Base-by-base conservation (phyloP, 2,888 invertebrate genomes). In the Drosophila diplacantha region DNA sequence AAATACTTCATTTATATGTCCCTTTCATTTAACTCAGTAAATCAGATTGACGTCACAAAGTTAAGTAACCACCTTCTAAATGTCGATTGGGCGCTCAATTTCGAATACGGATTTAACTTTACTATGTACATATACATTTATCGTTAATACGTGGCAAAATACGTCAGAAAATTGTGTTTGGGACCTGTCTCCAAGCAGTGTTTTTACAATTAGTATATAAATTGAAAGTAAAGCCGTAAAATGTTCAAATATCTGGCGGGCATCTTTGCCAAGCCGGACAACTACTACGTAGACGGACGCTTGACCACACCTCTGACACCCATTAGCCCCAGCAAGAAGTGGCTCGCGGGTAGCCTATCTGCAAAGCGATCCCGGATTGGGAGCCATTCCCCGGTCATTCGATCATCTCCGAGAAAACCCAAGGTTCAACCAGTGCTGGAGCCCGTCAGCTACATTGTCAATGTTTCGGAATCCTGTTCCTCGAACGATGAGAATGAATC, bases 211-310 rank as follows among this genome's bases (percentile, higher is more conserved):
- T 31, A 9, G 14, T 20, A 9, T 1, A 44, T n/a, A 58, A 58
- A 58, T 58, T 59, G 14, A 43, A 16, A 29, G 59, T 58, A 2
- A 41, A 9, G 2, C 3, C 7, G n/a, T 12, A 58, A 31, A 24
- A 59, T 59, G 58, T 20, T 43, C 5, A 59, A 59, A 16, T 59
- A 59, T 59, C 18, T 59, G 37, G 58, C 58, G 11, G 58, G 58
- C 3, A 59, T 59, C 9, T 44, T 59, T n/a, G 60, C 37, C 11
- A 38, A 32, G 16, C 35, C 60, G 9, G 31, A 37, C n/a, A 59
- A 59, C 18, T 24, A 38, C 12, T 43, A 43, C n/a, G 58, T 31
- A 8, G 22, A 44, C 14, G 60, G 44, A 11, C 58, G 44, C 3
- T 11, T 37, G 14, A 44, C 37, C 6, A 29, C 41, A 4, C 41